Percentiles rank a stretch among this genome's conserved stretches.
Evolutionary conservation across 2,113 vertebrate species (phyloP).

Genomic region (Erythrocercus mccallii): DNA sequence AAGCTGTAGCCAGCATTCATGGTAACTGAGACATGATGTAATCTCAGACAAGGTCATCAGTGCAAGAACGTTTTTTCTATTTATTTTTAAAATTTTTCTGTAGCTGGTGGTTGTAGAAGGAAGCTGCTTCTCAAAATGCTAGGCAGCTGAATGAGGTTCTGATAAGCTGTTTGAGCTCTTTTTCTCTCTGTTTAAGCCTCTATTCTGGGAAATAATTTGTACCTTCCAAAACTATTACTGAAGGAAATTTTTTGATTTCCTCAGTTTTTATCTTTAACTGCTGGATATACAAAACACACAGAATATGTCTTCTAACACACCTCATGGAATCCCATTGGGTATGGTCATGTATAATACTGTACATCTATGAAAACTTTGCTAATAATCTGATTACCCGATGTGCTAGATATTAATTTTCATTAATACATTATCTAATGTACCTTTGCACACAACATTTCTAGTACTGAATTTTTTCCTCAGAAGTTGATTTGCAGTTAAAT

Average conservation of each 20-base stretch:
- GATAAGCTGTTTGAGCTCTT: neutral
- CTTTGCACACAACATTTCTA: neutral
- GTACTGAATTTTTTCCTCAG: neutral
- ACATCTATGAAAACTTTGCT: neutral
- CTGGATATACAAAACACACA: neutral
- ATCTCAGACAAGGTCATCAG: neutral
- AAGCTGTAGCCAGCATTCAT: neutral
- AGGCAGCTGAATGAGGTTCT: neutral
- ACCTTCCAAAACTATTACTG: neutral
- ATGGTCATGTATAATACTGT: neutral
- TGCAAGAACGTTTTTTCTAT: neutral
- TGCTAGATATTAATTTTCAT: neutral
- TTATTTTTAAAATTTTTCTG: neutral
- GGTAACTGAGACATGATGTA: constrained; percentile 22
- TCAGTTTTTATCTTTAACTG: neutral
- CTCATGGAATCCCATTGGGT: neutral
- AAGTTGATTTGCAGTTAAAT: neutral
- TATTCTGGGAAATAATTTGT: neutral
- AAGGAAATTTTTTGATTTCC: neutral
- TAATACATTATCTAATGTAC: neutral
- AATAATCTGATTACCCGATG: neutral
- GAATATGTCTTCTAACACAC: neutral
- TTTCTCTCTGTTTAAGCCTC: neutral
- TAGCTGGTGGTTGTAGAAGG: neutral
- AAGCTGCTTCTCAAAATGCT: neutral